A percentile compares a stretch with the other conserved stretches of the same genome.
phyloP scores from a whole-genome alignment of 2,113 vertebrate genomes.

The Vireo altiloquus region DNA sequence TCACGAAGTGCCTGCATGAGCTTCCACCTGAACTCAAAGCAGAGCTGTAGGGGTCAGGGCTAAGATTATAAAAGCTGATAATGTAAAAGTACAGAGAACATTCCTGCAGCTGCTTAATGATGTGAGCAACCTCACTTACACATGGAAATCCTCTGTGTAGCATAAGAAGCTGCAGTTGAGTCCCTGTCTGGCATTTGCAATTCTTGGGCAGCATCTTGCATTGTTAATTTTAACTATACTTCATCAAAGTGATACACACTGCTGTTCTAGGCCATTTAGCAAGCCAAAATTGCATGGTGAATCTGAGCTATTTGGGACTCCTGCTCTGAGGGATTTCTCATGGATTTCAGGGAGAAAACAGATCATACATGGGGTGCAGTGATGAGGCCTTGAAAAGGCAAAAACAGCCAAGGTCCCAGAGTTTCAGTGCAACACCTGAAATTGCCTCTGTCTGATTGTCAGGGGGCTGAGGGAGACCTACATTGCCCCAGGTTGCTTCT shows the following conservation, averaged over 20 bases:
- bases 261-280: neutral
- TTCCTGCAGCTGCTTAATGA: constrained; percentile 2
- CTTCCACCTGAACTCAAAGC: constrained; percentile 3
- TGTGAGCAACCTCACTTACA: neutral
- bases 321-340: neutral
- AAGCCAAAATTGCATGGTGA: neutral
- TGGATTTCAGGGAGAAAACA: neutral
- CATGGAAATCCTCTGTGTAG: neutral
- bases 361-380: rapidly evolving
- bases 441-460: neutral
- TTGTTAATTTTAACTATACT: neutral
- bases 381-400: neutral
- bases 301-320: neutral
- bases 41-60: neutral
- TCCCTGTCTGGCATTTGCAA: neutral
- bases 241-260: neutral
- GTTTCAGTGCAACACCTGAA: neutral
- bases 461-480: neutral
- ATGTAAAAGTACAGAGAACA: neutral
- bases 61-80: neutral
- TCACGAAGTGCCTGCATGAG: neutral
- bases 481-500: neutral
- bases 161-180: neutral
- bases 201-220: neutral
- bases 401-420: neutral